Evolutionary conservation across 2,888 invertebrate genomes (phyloP).

Genomic region (Noctua janthe): DNA sequence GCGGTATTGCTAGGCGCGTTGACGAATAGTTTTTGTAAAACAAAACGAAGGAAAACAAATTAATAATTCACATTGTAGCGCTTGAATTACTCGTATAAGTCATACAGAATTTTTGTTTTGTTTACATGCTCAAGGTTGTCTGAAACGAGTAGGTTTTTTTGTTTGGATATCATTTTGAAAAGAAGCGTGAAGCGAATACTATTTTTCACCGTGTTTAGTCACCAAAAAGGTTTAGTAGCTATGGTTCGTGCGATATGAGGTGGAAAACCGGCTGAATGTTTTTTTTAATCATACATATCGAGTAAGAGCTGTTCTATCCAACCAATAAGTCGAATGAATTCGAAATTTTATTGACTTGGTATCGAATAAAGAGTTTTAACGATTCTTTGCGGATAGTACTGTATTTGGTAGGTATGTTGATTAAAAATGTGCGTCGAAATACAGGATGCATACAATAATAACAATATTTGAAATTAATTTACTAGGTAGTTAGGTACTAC

Average conservation of each 20-base stretch:
- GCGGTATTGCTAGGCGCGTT: constrained; percentile 23
- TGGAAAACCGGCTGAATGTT: constrained; percentile 16
- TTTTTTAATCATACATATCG: not conserved
- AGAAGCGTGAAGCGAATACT: constrained; percentile 10
- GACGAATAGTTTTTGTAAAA: constrained; percentile 28
- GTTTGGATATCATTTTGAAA: constrained; percentile 32
- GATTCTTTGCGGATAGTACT: not conserved
- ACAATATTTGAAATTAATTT: not conserved
- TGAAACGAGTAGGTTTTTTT: constrained; percentile 42
- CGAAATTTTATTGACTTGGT: constrained; percentile 14
- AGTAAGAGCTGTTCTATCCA: constrained; percentile 2
- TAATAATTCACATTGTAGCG: constrained; percentile 22
- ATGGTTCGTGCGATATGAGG: not conserved
- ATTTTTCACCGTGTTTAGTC: not conserved
- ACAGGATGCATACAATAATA: not conserved
- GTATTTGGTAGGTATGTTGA: not conserved
- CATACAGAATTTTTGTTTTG: constrained; percentile 61
- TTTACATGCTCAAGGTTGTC: constrained; percentile 64
- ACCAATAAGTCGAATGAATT: constrained; percentile 6
- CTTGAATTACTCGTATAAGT: constrained; percentile 19
- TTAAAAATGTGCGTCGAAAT: not conserved
- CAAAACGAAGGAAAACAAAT: constrained; percentile 25
- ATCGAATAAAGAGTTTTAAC: not conserved
- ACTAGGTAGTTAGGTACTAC: not conserved
- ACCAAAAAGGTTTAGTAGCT: not conserved